A percentile compares a stretch with the other conserved stretches of the same genome.
phyloP scores from a whole-genome alignment of 2,113 vertebrate species.

The Ramphastos sulfuratus region DNA sequence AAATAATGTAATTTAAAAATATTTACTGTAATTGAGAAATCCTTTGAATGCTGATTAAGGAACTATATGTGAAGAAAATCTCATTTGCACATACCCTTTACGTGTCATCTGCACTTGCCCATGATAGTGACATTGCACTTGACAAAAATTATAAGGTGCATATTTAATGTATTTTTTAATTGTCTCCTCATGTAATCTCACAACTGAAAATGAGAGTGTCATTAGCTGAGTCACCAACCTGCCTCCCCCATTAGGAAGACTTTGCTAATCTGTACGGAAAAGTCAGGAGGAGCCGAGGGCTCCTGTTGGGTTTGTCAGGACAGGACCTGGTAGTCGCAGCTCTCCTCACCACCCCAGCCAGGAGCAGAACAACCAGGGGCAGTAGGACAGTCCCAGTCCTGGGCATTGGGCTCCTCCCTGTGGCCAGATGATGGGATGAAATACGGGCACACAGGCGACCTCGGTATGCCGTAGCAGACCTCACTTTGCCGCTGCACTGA shows the following conservation, averaged over 20 bases:
- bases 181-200: background rate
- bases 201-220: constrained; percentile 19
- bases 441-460: rapidly evolving
- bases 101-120: constrained; percentile 20
- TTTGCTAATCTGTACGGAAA: background rate
- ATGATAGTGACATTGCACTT: constrained; percentile 24
- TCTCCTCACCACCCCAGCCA: rapidly evolving
- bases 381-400: background rate
- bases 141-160: constrained; percentile 41
- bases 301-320: background rate
- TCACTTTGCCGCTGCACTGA: background rate
- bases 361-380: background rate
- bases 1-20: constrained; percentile 32
- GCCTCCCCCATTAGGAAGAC: background rate
- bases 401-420: rapidly evolving
- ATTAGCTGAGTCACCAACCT: background rate
- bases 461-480: rapidly evolving
- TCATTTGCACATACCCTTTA: constrained; percentile 6
- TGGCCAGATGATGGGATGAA: background rate
- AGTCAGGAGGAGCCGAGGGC: background rate
- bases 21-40: constrained; percentile 42
- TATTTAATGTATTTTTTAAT: constrained; percentile 41
- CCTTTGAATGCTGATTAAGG: constrained; percentile 37
- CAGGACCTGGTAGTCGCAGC: background rate
- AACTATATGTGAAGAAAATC: background rate